phyloP scores from a whole-genome alignment of 2,888 invertebrate genomes.

The Oligia strigilis region DNA sequence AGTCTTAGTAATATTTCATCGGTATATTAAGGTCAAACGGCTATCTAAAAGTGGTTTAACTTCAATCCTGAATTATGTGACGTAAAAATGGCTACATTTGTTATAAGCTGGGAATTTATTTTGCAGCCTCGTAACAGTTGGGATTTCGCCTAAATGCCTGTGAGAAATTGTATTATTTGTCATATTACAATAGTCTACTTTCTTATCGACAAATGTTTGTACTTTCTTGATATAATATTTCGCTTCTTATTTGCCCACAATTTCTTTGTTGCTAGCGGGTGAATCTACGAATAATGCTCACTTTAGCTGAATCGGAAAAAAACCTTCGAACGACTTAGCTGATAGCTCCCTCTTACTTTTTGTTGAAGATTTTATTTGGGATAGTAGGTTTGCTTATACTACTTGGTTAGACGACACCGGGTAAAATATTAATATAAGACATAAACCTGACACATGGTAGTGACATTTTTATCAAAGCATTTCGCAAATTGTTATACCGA shows the following conservation, averaged over 20 bases:
- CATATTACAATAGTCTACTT: neutral
- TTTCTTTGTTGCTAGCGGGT: constrained; percentile 4
- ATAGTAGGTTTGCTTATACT: neutral
- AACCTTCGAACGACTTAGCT: neutral
- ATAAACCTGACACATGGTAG: neutral
- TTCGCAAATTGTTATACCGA: neutral
- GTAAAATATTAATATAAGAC: neutral
- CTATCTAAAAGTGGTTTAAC: constrained; percentile 19
- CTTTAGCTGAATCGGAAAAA: constrained; percentile 7
- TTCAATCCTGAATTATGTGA: constrained; percentile 34
- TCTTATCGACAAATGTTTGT: neutral
- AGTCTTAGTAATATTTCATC: constrained; percentile 7
- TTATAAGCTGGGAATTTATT: constrained; percentile 23
- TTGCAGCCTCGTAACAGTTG: neutral
- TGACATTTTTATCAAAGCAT: constrained; percentile 1
- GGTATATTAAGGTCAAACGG: constrained; percentile 20
- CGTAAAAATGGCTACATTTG: constrained; percentile 21
- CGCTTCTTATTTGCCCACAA: neutral
- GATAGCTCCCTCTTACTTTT: neutral
- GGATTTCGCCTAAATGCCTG: constrained; percentile 2
- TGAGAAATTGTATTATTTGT: neutral
- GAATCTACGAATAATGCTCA: constrained; percentile 6
- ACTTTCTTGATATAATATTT: neutral
- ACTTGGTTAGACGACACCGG: neutral
- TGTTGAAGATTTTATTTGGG: neutral